These are phyloP conservation scores for Varanus komodoensis DNA, from an alignment of 2,113 vertebrate genomes.

Conservation along the genomic window DNA sequence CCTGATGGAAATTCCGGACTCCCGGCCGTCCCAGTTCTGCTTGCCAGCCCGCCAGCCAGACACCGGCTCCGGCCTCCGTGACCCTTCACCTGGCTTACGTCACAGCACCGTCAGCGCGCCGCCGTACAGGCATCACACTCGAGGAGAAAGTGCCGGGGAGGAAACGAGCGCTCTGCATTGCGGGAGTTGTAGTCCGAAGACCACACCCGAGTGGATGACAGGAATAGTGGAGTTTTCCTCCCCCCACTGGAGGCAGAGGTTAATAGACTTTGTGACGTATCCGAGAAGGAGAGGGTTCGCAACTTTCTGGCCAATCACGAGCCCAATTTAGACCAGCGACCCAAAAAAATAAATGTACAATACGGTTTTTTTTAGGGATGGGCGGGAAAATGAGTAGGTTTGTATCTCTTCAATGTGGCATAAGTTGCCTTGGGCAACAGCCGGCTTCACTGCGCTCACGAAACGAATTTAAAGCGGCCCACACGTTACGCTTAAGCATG, in stretches of 20 bases:
- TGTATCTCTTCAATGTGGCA: neutral
- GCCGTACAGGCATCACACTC: neutral
- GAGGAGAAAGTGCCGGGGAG: neutral
- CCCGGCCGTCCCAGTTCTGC: neutral
- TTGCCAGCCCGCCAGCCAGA: neutral
- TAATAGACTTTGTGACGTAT: no score
- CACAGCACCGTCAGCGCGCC: slow-evolving; percentile 34
- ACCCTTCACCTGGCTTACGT: slow-evolving; percentile 30
- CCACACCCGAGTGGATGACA: accelerated
- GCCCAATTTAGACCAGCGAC: neutral
- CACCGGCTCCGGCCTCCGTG: slow-evolving; percentile 41
- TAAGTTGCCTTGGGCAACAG: neutral
- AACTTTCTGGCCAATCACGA: neutral
- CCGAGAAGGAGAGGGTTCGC: no score
- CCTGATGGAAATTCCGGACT: neutral
- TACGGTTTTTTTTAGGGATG: neutral
- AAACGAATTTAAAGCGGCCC: neutral
- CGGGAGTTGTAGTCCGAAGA: neutral
- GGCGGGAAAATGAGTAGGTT: neutral
- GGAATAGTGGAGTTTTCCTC: neutral
- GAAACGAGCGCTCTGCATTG: neutral
- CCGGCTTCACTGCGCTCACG: neutral
- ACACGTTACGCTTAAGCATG: neutral
- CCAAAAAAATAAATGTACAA: neutral
- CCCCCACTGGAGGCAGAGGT: neutral